Evolutionary conservation across 2,113 vertebrate species (phyloP), one percentile per base, ranked within the genome.

Genomic region (Brevimyrus niger): DNA sequence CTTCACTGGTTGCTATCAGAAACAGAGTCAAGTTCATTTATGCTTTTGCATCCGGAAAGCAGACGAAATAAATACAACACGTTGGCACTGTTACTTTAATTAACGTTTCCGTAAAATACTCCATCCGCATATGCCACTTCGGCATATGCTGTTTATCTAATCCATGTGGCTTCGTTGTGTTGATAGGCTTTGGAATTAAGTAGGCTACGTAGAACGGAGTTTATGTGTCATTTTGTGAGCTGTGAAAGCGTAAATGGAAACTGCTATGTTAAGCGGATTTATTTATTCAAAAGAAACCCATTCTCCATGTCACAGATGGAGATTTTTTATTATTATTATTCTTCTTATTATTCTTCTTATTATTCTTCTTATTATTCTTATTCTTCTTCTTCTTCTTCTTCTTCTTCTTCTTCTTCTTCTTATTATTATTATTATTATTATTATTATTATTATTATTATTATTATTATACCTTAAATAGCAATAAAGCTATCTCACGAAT

Each of bases 201-300:
- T 6, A 55, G 19, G 53, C 5, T 55, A 44, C 27, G 19, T 53
- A 55, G 42, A 83, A 88, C 87, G 3, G 87, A 21, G 23, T 69
- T 89, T 89, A 85, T 89, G 13, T 88, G 65, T 23, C 69, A 82
- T 55, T 89, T 85, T 86, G 82, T 58, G 51, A 84, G 53, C 80
- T 85, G 88, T 44, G 80, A 61, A 86, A 86, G 84, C 55, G 19
- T 85, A 47, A 85, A 85, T 85, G 80, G 51, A 85, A 85, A 86
- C 84, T 1, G n/a, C 86, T 89, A 51, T 47, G 46, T 61, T 15
- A 73, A 51, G 5, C 38, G 48, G 44, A 46, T 38, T 47, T 55
- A 21, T 50, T 55, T 80, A 80, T 80, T 69, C 4, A 80, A 42
- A 80, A 38, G 13, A 80, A 19, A 8, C 35, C 35, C 31, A 80